Base-by-base conservation (phyloP, 2,113 vertebrate genomes). In the Clarias magur region DNA sequence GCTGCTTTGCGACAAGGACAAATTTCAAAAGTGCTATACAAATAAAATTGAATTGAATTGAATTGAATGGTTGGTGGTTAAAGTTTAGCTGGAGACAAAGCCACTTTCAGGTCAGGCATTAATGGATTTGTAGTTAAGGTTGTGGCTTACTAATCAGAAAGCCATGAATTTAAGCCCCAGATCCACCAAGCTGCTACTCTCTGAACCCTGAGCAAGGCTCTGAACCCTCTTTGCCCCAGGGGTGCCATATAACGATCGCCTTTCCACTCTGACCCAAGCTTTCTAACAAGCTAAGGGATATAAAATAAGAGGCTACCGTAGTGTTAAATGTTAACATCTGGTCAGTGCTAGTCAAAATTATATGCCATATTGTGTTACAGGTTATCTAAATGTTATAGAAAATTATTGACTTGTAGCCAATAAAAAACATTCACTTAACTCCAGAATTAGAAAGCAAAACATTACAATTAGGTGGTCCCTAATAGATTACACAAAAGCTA, bases 101-200 rank as follows among this genome's bases (percentile, higher is more conserved):
- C 11, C 1, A 80, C 76, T 2, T 34, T 57, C 16, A 0, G 8
- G n/a, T 57, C 16, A 0, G 8, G n/a, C n/a, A 17, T 2, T 11
- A 4, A 59, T 57, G n/a, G 7, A 54, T 19, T 15, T 19, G 6
- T 56, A 21, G 25, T 79, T 30, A 79, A 79, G 53, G 15, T 25
- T 76, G 9, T 59, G 56, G 34, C 53, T 60, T 60, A 81, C 21
- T 82, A 63, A 82, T 63, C 56, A 63, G 56, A 80, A 80, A 78
- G 75, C 54, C 75, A 75, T 5, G 48, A 54, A 3, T 59, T 17
- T 80, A 59, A 80, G 16, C 53, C 34, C 34, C 6, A 10, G 25
- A 30, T 59, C 78, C 16, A 9, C 56, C 54, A 80, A 82, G 34
- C 34, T 63, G 34, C 30, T 34, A 38, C 19, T 42, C 16, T 82